Evolutionary conservation across 2,888 invertebrate genomes (phyloP).

Genomic region (Tinea trinotella): DNA sequence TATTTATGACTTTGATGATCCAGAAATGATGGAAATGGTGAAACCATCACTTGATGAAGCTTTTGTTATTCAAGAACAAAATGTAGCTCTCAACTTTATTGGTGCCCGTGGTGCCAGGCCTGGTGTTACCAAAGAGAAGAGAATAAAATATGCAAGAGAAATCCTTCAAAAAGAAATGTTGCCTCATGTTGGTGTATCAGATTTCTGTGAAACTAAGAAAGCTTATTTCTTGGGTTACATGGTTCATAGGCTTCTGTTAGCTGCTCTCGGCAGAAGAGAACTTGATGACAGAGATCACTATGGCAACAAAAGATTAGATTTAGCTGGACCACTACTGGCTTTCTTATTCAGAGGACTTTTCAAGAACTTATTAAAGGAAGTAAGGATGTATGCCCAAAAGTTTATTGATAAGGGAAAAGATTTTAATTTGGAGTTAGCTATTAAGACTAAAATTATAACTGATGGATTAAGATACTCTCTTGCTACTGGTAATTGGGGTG

Average conservation of each 20-base stretch:
- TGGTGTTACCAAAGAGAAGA: constrained; percentile 98
- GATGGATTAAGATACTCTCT: constrained; percentile 98
- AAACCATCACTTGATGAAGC: constrained; percentile 99
- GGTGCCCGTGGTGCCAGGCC: constrained; percentile 97
- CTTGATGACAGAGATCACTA: constrained; percentile 99
- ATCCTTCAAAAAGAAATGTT: constrained; percentile 99
- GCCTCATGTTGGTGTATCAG: constrained; percentile 99
- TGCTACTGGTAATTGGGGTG: constrained; percentile 99
- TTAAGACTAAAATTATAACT: constrained; percentile 98
- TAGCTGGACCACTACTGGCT: constrained; percentile 97
- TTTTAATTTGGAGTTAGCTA: constrained; percentile 96
- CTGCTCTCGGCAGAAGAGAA: constrained; percentile 95
- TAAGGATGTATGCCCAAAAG: constrained; percentile 98
- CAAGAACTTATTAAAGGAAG: constrained; percentile 96
- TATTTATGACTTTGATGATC: constrained; percentile 99
- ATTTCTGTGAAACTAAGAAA: constrained; percentile 99
- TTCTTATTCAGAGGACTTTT: constrained; percentile 97
- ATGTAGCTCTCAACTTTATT: constrained; percentile 98
- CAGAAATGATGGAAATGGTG: constrained; percentile 99
- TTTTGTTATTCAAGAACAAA: constrained; percentile 99
- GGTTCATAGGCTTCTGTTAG: constrained; percentile 96
- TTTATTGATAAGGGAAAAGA: constrained; percentile 99
- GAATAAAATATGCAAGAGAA: constrained; percentile 99
- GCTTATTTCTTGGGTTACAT: constrained; percentile 99
- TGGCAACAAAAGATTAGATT: constrained; percentile 97